A percentile compares a stretch with the other conserved stretches of the same genome.
These are phyloP conservation scores for Etheostoma spectabile DNA, from an alignment of 2,113 vertebrate genomes.

Conservation along the genomic window DNA sequence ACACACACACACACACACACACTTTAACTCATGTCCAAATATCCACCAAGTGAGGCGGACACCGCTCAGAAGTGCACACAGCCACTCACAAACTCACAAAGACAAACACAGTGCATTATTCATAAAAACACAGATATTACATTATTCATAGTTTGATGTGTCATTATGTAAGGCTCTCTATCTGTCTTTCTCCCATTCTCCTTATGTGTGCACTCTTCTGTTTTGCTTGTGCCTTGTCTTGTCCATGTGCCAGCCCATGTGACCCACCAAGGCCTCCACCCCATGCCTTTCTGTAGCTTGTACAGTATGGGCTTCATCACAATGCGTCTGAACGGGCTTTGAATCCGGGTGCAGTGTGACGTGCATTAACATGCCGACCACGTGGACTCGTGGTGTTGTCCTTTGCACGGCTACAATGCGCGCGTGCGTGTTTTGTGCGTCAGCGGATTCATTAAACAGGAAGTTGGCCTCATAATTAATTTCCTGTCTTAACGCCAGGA, in stretches of 20 bases:
- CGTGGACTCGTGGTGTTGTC: conserved; percentile 29
- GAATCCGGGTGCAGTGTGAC: not conserved
- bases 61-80: not conserved
- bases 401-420: conserved; percentile 4
- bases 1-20: conserved; percentile 8
- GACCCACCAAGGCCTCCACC: not conserved
- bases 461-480: conserved; percentile 75
- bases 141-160: conserved; percentile 62
- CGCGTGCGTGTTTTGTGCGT: conserved; percentile 47
- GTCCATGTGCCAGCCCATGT: conserved; percentile 9
- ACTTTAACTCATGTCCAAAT: conserved; percentile 17
- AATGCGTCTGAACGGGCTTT: not conserved
- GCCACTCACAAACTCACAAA: conserved; percentile 1
- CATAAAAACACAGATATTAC: conserved; percentile 47
- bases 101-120: conserved; percentile 50
- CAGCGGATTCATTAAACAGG: conserved; percentile 64
- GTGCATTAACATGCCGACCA: conserved; percentile 28
- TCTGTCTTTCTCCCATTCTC: not conserved
- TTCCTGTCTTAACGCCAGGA: conserved; percentile 65
- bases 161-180: conserved; percentile 50
- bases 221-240: not conserved
- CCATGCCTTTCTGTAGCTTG: not conserved
- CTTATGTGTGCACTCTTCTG: conserved; percentile 4
- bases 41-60: conserved; percentile 17
- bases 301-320: conserved; percentile 20